phyloP scores from a whole-genome alignment of 2,113 vertebrate species.

The Bubo blakistoni region DNA sequence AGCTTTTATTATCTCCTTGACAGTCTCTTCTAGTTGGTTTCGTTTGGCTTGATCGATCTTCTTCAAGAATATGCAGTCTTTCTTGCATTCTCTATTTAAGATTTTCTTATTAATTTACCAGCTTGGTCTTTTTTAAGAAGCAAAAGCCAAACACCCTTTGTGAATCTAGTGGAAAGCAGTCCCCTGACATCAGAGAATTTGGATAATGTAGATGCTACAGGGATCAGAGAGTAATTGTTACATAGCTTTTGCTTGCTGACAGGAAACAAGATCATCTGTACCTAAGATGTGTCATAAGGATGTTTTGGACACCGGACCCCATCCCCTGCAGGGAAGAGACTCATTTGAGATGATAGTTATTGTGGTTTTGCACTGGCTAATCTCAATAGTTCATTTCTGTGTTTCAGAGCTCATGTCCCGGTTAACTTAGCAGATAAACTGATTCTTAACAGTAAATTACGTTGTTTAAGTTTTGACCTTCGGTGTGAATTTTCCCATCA shows the following conservation, averaged over 20 bases:
- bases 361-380: neutral
- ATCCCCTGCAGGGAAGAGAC: neutral
- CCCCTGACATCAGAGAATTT: neutral
- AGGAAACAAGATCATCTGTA: neutral
- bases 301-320: neutral
- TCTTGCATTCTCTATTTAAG: neutral
- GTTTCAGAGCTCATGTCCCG: neutral
- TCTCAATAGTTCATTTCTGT: neutral
- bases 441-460: neutral
- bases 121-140: neutral
- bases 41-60: neutral
- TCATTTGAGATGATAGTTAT: neutral
- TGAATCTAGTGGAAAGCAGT: neutral
- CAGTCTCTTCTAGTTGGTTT: neutral
- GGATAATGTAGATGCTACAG: neutral
- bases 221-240: neutral
- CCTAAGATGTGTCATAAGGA: neutral
- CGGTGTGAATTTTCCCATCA: neutral
- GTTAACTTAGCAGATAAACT: neutral
- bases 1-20: neutral
- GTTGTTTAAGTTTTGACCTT: neutral
- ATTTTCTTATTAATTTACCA: neutral
- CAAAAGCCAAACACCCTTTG: neutral
- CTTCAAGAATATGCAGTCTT: neutral
- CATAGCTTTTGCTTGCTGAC: neutral